Conservation (phyloP, 2,888 invertebrate species). For the Trilocha varians region DNA sequence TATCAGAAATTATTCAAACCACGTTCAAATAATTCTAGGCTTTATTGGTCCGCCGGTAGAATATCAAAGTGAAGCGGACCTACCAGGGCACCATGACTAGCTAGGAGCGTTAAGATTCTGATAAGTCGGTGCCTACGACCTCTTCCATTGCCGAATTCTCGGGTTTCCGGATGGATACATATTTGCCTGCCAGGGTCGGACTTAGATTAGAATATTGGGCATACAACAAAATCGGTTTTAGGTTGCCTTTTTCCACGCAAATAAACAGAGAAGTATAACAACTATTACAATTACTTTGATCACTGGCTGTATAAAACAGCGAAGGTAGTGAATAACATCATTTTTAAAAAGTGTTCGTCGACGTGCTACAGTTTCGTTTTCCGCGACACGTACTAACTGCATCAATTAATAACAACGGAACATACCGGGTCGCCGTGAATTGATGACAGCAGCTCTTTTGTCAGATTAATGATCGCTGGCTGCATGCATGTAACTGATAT, state of each 20-base stretch:
- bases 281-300: too few species aligned
- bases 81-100: constrained; percentile 50
- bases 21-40: constrained; percentile 20
- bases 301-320: too few species aligned
- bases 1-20: constrained; percentile 10
- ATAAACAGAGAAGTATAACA: too few species aligned
- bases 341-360: background rate
- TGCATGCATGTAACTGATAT: background rate
- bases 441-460: background rate
- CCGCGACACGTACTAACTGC: constrained; percentile 14
- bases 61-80: constrained; percentile 44
- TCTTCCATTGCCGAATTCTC: constrained; percentile 51
- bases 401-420: constrained; percentile 12
- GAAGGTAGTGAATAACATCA: too few species aligned
- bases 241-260: too few species aligned
- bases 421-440: background rate
- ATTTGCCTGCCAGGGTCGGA: constrained; percentile 21
- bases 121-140: constrained; percentile 51
- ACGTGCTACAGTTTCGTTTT: background rate
- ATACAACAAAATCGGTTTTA: too few species aligned
- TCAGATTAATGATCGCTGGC: background rate
- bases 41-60: constrained; percentile 46
- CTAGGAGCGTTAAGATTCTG: constrained; percentile 47
- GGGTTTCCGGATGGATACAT: constrained; percentile 51
- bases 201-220: too few species aligned